Percentiles rank a stretch among this genome's conserved stretches.
phyloP scores from a whole-genome alignment of 2,797 vertebrate species.

The Ceyx erithaca region DNA sequence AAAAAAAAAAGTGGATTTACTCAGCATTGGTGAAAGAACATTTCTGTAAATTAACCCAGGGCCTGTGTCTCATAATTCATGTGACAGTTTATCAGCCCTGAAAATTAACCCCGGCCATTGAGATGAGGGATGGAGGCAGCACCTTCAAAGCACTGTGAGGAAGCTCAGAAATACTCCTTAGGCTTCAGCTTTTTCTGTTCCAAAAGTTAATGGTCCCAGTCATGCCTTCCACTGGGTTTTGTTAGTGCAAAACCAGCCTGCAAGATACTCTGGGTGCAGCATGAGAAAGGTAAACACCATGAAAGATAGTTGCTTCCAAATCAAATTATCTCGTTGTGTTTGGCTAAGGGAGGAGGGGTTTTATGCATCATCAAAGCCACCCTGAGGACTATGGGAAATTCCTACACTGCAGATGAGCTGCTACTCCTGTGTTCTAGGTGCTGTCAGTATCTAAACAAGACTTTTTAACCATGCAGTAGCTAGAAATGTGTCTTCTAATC shows the following conservation, averaged over 20 bases:
- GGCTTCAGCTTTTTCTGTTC: conserved; percentile 43
- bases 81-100: conserved; percentile 68
- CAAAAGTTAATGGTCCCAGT: conserved; percentile 60
- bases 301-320: conserved; percentile 21
- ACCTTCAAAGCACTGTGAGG: conserved; percentile 15
- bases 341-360: neutral
- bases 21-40: neutral
- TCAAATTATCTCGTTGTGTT: neutral
- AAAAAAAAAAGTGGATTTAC: conserved; percentile 30
- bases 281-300: conserved; percentile 47
- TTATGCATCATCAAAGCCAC: conserved; percentile 17
- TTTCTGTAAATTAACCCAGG: conserved; percentile 65
- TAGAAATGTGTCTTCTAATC: neutral
- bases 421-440: neutral
- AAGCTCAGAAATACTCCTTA: conserved; percentile 47
- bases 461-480: neutral
- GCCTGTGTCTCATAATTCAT: conserved; percentile 48
- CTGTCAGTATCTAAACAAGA: neutral
- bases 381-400: neutral
- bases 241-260: conserved; percentile 36
- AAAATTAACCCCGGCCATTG: conserved; percentile 68
- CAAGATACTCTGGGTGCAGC: neutral
- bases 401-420: neutral
- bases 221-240: conserved; percentile 53
- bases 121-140: conserved; percentile 65